These are phyloP conservation scores for Phymatocera aterrima DNA, from an alignment of 2,888 invertebrate species.

Conservation along the genomic window DNA sequence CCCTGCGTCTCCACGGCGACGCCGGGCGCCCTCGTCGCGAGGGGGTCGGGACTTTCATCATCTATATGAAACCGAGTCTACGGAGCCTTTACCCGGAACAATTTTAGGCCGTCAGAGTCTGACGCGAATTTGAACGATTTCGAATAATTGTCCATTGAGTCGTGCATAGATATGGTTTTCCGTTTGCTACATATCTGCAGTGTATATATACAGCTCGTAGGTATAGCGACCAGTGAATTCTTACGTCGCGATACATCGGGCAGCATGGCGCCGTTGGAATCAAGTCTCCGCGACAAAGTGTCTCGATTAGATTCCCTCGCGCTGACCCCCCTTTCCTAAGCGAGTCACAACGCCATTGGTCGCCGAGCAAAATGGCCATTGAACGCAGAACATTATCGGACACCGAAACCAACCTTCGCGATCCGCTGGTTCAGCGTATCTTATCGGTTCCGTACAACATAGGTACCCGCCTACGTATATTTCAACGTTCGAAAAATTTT, in stretches of 20 bases:
- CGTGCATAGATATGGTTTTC: neutral
- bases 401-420: neutral
- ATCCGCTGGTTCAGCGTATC: neutral
- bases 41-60: conserved; percentile 24
- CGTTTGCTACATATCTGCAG: neutral
- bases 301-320: conserved; percentile 17
- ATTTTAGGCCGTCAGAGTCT: neutral
- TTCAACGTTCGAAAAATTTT: neutral
- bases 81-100: neutral
- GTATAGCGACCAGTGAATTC: neutral
- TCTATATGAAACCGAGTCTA: neutral
- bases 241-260: neutral
- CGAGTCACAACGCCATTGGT: conserved; percentile 17
- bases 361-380: neutral
- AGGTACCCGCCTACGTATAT: neutral
- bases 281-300: conserved; percentile 18
- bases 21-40: conserved; percentile 11
- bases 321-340: neutral
- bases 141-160: neutral
- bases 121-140: neutral
- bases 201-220: neutral
- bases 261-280: conserved; percentile 1
- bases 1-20: conserved; percentile 44
- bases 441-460: neutral
- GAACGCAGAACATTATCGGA: neutral